phyloP scores from a whole-genome alignment of 2,113 vertebrate species.

The Gallinago media region DNA sequence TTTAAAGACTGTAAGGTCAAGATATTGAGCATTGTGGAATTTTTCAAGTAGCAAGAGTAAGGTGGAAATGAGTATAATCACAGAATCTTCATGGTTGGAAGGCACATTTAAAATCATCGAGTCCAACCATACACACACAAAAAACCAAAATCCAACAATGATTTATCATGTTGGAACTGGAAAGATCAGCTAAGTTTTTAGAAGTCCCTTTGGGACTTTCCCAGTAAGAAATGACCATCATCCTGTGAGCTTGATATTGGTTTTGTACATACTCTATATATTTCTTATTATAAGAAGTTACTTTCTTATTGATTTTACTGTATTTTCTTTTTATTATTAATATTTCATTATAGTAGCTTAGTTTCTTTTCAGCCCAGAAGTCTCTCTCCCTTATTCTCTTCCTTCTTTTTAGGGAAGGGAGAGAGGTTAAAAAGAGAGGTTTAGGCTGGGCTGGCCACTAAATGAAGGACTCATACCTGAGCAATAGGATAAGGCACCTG shows the following conservation, averaged over 20 bases:
- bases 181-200: neutral
- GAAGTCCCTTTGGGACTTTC: neutral
- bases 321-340: neutral
- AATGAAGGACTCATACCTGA: neutral
- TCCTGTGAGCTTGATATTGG: neutral
- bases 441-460: neutral
- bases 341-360: neutral
- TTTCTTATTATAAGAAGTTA: neutral
- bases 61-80: neutral
- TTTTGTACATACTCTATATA: neutral
- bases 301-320: neutral
- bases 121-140: no score
- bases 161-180: neutral
- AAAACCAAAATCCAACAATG: no score
- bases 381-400: neutral
- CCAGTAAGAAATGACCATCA: neutral
- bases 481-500: neutral
- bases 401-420: neutral
- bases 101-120: no score
- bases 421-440: neutral
- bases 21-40: neutral
- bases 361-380: neutral
- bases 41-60: neutral
- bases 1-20: neutral
- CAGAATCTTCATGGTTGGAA: no score